phyloP scores from a whole-genome alignment of 2,113 vertebrate genomes.

The Pelodiscus sinensis region DNA sequence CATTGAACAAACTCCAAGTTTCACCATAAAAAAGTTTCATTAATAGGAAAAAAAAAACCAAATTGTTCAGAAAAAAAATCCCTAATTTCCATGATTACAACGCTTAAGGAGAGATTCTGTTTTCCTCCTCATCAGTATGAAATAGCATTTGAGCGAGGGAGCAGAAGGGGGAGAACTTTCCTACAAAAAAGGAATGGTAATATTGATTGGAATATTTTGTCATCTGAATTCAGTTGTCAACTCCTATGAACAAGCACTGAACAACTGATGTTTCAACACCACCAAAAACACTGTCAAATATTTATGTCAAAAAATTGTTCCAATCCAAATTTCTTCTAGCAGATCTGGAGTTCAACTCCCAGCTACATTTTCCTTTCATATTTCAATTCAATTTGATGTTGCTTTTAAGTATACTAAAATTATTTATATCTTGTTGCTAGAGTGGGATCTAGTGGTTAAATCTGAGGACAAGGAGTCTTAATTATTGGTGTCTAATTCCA shows the following conservation, averaged over 20 bases:
- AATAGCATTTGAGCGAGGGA: not conserved
- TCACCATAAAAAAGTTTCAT: not conserved
- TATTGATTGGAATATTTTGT: not conserved
- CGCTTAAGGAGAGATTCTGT: not conserved
- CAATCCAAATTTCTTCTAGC: not conserved
- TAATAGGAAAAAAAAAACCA: not conserved
- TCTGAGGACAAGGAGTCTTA: no score
- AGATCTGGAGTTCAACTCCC: not conserved
- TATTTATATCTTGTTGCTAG: not conserved
- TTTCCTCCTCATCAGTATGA: not conserved
- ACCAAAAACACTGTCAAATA: not conserved
- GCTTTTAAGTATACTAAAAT: not conserved
- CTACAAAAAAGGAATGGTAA: not conserved
- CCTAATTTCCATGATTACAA: not conserved
- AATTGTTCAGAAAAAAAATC: not conserved
- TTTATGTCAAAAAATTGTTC: no score
- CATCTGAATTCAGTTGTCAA: not conserved
- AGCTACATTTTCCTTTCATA: not conserved
- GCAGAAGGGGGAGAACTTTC: not conserved
- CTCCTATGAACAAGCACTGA: not conserved
- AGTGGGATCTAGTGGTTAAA: not conserved
- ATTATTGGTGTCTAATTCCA: not conserved
- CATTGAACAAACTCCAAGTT: rapidly evolving
- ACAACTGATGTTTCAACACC: not conserved
- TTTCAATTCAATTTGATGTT: not conserved